These are phyloP conservation scores for Halichoerus grypus DNA, from an alignment of 2,113 vertebrate species.

Conservation along the genomic window DNA sequence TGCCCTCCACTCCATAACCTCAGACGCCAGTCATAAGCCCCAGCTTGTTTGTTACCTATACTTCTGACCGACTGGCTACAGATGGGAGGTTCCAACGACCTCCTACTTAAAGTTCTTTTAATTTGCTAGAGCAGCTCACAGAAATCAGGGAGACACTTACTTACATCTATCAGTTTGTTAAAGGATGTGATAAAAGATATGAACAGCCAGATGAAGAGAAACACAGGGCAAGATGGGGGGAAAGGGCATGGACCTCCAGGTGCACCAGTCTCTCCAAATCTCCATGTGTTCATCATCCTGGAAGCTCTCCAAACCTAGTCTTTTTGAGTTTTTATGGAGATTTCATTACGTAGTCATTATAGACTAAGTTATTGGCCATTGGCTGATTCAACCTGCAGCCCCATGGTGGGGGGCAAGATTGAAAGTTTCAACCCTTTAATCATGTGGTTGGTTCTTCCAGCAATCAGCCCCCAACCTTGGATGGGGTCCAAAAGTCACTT, in stretches of 20 bases:
- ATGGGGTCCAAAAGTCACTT: neutral
- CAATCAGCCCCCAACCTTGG: neutral
- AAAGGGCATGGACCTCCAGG: neutral
- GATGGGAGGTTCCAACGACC: neutral
- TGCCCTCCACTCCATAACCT: neutral
- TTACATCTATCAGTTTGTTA: neutral
- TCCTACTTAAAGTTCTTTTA: neutral
- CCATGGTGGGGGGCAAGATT: neutral
- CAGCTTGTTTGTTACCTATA: neutral
- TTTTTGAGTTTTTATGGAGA: neutral
- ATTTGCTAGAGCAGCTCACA: neutral
- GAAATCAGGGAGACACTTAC: neutral
- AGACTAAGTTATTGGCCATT: neutral
- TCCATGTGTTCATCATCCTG: neutral
- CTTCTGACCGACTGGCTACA: neutral
- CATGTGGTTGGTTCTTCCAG: neutral
- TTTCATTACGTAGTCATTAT: neutral
- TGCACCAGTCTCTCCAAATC: neutral
- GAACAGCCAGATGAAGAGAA: neutral
- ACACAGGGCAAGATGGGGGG: neutral
- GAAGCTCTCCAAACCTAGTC: neutral
- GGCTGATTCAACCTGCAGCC: neutral
- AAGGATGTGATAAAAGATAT: neutral
- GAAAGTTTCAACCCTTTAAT: neutral
- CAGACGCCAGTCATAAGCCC: neutral